Base-by-base conservation (phyloP, 2,888 invertebrate genomes). In the Chesias legatella region DNA sequence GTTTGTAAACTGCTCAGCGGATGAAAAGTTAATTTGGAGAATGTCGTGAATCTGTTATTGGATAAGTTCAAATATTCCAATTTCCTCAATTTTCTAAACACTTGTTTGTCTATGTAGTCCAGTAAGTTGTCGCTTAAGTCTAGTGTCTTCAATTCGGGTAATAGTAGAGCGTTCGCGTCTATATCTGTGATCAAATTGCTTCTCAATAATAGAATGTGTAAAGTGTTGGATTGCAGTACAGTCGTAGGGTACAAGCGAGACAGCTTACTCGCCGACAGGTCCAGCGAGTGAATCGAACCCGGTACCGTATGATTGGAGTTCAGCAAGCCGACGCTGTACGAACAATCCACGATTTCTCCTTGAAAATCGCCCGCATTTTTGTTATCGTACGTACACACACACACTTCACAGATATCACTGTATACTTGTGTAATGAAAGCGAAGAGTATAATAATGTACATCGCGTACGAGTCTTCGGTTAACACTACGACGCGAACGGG, bases 121-220 rank as follows among this genome's bases (percentile, higher is more conserved):
- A 90, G 45, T 34, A 56, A 48, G 58, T 89, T 89, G 9, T 75
- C 51, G 32, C 82, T 85, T 28, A 90, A 64, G 65, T 89, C 85
- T 20, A 90, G 51, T 37, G 63, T 60, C 48, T 63, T 74, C 1
- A 90, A 58, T 10, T 71, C 58, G 0, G 82, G 74, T 3, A 89
- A 45, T 17, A 58, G 51, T 1, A 89, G 68, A 7, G 76, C 69
- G 20, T 71, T 55, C 0, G 50, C 13, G 9, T 59, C 58, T 9
- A 90, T 74, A 9, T 67, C 60, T 3, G 41, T 43, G 9, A 89
- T 76, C 3, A 40, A 30, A 47, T 89, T 88, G 41, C 68, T 58
- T 33, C 73, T 76, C 9, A 88, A 36, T 33, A 63, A 56, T 20
- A 88, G 42, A 41, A 69, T 67, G 5, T 50, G 33, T 53, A 88